Evolutionary conservation across 2,797 vertebrate species (phyloP).

Genomic region (Urocyon cinereoargenteus): DNA sequence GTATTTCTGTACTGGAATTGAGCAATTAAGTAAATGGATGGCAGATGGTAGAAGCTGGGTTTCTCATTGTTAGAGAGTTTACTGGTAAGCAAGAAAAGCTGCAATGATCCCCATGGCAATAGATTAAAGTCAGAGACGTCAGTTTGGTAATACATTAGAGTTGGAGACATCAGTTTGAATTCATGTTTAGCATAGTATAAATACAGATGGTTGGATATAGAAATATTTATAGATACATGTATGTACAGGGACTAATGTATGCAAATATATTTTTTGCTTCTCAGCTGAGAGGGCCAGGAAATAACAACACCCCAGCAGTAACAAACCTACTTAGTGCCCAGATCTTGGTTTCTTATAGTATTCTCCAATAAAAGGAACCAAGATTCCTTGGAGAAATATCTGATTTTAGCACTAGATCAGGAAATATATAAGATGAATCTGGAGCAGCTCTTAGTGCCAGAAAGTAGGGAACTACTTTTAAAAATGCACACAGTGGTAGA

Average conservation of each 20-base stretch:
- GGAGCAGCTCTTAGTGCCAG: not conserved
- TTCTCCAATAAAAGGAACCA: not conserved
- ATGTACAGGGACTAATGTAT: not conserved
- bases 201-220: not conserved
- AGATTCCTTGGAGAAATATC: not conserved
- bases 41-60: not conserved
- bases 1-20: not conserved
- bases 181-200: slow-evolving; percentile 8
- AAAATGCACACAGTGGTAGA: not conserved
- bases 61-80: not conserved
- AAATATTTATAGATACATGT: not conserved
- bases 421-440: not conserved
- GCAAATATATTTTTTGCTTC: not conserved
- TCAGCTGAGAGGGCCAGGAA: not conserved
- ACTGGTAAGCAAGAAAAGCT: slow-evolving; percentile 19
- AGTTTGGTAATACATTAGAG: not conserved
- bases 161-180: not conserved
- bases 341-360: slow-evolving; percentile 12
- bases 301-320: not conserved
- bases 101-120: not conserved
- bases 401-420: not conserved
- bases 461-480: not conserved
- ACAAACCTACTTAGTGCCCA: not conserved
- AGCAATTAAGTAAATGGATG: not conserved
- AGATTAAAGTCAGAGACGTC: not conserved